Percentiles rank a stretch among this genome's conserved stretches.
These are phyloP conservation scores for Oncorhynchus masou DNA, from an alignment of 2,113 vertebrate genomes.

Conservation along the genomic window DNA sequence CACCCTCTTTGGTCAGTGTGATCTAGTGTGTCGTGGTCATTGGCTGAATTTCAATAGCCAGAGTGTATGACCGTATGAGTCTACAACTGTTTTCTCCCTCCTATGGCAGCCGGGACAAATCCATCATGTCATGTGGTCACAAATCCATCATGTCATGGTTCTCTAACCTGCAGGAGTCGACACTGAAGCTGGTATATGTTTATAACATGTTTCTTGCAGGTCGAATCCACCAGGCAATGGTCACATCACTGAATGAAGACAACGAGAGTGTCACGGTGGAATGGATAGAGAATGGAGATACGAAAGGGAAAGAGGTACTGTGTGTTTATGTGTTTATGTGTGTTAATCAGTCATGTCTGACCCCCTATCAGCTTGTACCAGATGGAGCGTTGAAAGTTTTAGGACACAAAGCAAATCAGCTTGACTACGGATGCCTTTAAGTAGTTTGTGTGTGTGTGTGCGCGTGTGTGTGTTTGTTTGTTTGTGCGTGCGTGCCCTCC, in stretches of 20 bases:
- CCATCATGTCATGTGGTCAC: slow-evolving; percentile 90
- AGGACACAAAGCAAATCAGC: slow-evolving; percentile 4
- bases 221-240: slow-evolving; percentile 95
- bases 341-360: not conserved
- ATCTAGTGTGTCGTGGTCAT: too few relatives aligned
- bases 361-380: not conserved
- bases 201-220: slow-evolving; percentile 65
- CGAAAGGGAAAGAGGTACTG: slow-evolving; percentile 93
- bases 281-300: slow-evolving; percentile 97
- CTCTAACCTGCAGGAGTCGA: too few relatives aligned
- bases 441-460: too few relatives aligned
- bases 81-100: not conserved
- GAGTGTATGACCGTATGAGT: not conserved
- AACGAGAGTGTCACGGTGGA: slow-evolving; percentile 94
- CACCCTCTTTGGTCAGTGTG: too few relatives aligned
- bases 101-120: slow-evolving; percentile 78
- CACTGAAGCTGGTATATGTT: too few relatives aligned
- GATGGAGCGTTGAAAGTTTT: too few relatives aligned
- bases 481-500: too few relatives aligned
- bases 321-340: not conserved
- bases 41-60: too few relatives aligned
- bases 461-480: too few relatives aligned
- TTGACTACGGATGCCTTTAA: not conserved
- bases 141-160: slow-evolving; percentile 32
- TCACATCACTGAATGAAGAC: slow-evolving; percentile 92